These are phyloP conservation scores for Tragelaphus eurycerus DNA, from an alignment of 2,797 vertebrate species.

Conservation along the genomic window DNA sequence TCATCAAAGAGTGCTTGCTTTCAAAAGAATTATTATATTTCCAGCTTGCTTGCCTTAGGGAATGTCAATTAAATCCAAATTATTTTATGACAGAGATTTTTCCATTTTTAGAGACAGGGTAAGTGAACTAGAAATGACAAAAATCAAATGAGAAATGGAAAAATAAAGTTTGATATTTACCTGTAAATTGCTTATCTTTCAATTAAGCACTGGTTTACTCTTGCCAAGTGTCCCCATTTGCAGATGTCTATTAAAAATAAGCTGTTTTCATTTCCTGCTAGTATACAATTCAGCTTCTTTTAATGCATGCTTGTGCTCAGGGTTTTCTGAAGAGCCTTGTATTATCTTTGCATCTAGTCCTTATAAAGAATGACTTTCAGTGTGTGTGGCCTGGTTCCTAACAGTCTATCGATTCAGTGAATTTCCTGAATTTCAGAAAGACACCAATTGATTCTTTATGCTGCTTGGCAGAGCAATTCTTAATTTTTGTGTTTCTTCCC, in stretches of 20 bases:
- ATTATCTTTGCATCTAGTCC: constrained; percentile 70
- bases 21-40: constrained; percentile 56
- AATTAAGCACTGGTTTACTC: constrained; percentile 60
- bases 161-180: constrained; percentile 72
- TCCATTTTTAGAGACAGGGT: constrained; percentile 55
- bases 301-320: constrained; percentile 56
- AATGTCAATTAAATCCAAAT: constrained; percentile 56
- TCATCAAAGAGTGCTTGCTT: constrained; percentile 47
- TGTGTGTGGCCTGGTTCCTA: constrained; percentile 71
- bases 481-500: constrained; percentile 78
- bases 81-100: constrained; percentile 63
- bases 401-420: constrained; percentile 71
- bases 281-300: constrained; percentile 61
- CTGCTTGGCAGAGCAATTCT: constrained; percentile 65
- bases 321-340: constrained; percentile 72
- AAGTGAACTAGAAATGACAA: constrained; percentile 66
- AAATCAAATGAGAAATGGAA: constrained; percentile 69
- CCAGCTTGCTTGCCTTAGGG: constrained; percentile 48
- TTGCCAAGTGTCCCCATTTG: constrained; percentile 38
- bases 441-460: constrained; percentile 61
- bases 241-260: constrained; percentile 59
- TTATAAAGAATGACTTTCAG: constrained; percentile 72
- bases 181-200: constrained; percentile 75
- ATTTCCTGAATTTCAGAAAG: constrained; percentile 68
- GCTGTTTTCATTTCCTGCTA: constrained; percentile 66